Base-by-base conservation (phyloP, 2,113 vertebrate species). In the Brienomyrus brachyistius region DNA sequence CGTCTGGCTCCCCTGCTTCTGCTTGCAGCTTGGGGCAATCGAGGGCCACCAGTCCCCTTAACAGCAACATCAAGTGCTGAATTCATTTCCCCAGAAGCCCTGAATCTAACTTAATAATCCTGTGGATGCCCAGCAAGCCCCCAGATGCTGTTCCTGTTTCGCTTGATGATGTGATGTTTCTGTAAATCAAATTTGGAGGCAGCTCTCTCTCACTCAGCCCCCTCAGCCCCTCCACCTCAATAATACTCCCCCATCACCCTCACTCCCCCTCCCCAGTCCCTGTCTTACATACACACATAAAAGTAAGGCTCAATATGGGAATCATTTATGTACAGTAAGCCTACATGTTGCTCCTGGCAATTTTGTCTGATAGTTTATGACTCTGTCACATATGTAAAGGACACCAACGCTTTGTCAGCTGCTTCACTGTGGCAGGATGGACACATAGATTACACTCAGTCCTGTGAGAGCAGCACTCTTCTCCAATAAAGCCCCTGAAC, bases 51-150 rank as follows among this genome's bases (percentile, higher is more conserved):
- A 43, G 27, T 88, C 51, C 80, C 54, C 40, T 51, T 83, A 82
- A 35, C 77, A 90, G 27, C 48, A 52, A 35, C 91, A 92, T 89
- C 85, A 94, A 95, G 91, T 93, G 94, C 92, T 94, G 94, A 95
- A 96, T 96, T 95, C 94, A 96, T 95, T 95, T 92, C 90, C 90
- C 92, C 89, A 93, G 92, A 92, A 90, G 89, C 85, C 92, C 92
- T 91, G 93, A 92, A 93, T 48, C 59, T 95, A 95, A 96, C 92
- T 88, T 89, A 94, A 96, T 96, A 91, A 94, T 88, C 87, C 85
- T 90, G 89, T 89, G 89, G 92, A 80, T 52, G 74, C 92, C 95
- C 96, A 95, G 96, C 95, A 96, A 95, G 91, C 93, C 93, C 91
- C 48, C 88, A 94, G 94, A 95, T 92, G 93, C 2, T 11, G 91